phyloP scores from a whole-genome alignment of 2,888 invertebrate species.

The Cloeon dipterum region DNA sequence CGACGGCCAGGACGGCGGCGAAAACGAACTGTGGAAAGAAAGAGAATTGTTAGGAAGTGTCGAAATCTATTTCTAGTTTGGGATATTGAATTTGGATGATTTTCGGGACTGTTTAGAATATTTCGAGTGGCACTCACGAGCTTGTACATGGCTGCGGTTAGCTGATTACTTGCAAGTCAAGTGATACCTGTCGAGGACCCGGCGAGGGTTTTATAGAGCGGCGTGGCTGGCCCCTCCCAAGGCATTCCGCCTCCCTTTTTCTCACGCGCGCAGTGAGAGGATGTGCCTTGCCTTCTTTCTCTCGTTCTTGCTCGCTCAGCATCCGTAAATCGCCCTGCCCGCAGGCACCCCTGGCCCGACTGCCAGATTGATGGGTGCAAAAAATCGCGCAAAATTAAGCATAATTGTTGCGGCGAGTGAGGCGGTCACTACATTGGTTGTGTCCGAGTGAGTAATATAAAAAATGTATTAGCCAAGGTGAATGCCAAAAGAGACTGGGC shows the following conservation, averaged over 20 bases:
- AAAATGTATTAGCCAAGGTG: too few relatives aligned
- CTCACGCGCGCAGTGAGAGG: too few relatives aligned
- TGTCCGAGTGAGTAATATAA: too few relatives aligned
- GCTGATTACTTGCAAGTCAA: background rate
- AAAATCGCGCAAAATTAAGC: too few relatives aligned
- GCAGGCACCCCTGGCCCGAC: too few relatives aligned
- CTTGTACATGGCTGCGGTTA: slow-evolving; percentile 4
- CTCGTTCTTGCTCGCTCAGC: background rate
- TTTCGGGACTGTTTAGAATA: too few relatives aligned
- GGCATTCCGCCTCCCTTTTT: background rate
- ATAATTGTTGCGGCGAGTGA: too few relatives aligned
- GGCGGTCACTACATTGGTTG: too few relatives aligned
- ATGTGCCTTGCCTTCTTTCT: too few relatives aligned
- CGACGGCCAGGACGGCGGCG: slow-evolving; percentile 5
- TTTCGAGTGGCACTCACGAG: slow-evolving; percentile 3
- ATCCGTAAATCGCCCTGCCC: too few relatives aligned
- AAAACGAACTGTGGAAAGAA: slow-evolving; percentile 1
- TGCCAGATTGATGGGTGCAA: too few relatives aligned
- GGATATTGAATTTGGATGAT: background rate
- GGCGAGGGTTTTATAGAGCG: background rate
- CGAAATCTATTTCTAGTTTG: background rate
- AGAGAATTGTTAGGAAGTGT: background rate
- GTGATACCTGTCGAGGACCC: background rate
- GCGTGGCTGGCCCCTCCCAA: background rate
- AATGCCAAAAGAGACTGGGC: too few relatives aligned